Percentiles rank a stretch among this genome's conserved stretches.
These are phyloP conservation scores for Scotopteryx bipunctaria DNA, from an alignment of 2,888 invertebrate genomes.

Conservation along the genomic window DNA sequence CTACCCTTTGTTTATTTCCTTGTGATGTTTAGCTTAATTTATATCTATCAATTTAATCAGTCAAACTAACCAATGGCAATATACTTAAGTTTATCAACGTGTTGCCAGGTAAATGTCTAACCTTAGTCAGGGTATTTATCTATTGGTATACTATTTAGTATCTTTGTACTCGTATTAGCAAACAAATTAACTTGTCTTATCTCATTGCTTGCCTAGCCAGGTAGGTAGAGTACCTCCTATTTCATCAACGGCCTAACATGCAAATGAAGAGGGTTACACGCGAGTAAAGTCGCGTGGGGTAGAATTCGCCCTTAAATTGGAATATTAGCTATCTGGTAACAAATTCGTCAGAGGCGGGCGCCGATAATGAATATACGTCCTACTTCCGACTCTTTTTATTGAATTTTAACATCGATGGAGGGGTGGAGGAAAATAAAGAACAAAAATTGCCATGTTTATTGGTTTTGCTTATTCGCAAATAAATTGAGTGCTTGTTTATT, in stretches of 20 bases:
- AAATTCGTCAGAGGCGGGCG: constrained; percentile 59
- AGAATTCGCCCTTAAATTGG: constrained; percentile 49
- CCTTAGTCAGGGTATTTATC: background rate
- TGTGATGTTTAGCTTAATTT: too few species aligned
- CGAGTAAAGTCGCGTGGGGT: constrained; percentile 18
- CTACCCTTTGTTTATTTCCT: too few species aligned
- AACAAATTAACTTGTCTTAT: constrained; percentile 11
- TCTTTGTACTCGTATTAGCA: background rate
- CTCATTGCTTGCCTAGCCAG: constrained; percentile 13
- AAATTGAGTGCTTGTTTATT: constrained; percentile 20
- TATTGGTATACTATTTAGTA: background rate
- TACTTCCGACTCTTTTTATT: constrained; percentile 47
- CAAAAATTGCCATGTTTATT: constrained; percentile 34
- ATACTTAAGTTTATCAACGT: too few species aligned
- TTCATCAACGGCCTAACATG: constrained; percentile 19
- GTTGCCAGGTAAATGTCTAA: too few species aligned
- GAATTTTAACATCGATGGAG: constrained; percentile 46
- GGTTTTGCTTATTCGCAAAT: constrained; percentile 25
- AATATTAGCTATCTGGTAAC: constrained; percentile 70
- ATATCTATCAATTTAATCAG: too few species aligned
- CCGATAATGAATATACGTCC: constrained; percentile 59
- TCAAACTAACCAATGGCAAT: too few species aligned
- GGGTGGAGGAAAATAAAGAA: constrained; percentile 36
- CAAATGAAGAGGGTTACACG: constrained; percentile 22
- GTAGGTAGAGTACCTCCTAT: constrained; percentile 2